Conservation (phyloP, 2,113 vertebrate genomes). For the Plecotus auritus region DNA sequence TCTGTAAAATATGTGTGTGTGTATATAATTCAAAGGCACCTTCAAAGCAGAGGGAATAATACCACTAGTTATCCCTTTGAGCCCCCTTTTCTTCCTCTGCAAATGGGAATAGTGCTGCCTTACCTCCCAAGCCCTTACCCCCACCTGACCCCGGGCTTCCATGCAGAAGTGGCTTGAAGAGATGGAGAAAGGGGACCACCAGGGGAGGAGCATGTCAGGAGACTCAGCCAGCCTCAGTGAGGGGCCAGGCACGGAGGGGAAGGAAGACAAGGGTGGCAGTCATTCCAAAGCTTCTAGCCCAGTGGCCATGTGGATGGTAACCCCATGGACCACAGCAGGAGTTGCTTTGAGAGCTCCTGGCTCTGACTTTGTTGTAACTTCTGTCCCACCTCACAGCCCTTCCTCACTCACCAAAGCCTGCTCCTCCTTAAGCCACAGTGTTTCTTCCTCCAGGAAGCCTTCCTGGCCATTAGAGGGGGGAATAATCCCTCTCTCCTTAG, state of each 20-base stretch:
- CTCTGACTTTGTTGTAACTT: background rate
- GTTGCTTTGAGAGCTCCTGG: background rate
- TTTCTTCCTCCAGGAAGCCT: background rate
- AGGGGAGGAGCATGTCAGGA: background rate
- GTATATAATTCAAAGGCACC: background rate
- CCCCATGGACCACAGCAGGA: accelerated
- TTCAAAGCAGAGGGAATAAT: background rate
- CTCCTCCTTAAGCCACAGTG: accelerated
- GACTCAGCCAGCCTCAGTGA: background rate
- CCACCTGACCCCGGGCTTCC: accelerated
- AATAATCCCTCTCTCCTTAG: background rate
- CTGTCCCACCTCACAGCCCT: background rate
- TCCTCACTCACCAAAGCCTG: background rate
- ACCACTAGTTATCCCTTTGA: background rate
- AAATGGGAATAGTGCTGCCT: background rate
- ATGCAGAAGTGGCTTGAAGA: background rate
- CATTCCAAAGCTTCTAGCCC: background rate
- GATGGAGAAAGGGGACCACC: background rate
- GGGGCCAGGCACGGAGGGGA: background rate
- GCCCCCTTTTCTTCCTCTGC: background rate
- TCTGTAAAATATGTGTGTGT: too few species aligned
- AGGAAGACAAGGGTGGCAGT: too few species aligned
- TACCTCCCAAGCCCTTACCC: background rate
- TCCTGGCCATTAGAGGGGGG: background rate
- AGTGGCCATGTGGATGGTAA: accelerated